Percentiles rank a stretch among this genome's conserved stretches.
Conservation (phyloP, 2,888 invertebrate species). For the Cybosia mesomella region DNA sequence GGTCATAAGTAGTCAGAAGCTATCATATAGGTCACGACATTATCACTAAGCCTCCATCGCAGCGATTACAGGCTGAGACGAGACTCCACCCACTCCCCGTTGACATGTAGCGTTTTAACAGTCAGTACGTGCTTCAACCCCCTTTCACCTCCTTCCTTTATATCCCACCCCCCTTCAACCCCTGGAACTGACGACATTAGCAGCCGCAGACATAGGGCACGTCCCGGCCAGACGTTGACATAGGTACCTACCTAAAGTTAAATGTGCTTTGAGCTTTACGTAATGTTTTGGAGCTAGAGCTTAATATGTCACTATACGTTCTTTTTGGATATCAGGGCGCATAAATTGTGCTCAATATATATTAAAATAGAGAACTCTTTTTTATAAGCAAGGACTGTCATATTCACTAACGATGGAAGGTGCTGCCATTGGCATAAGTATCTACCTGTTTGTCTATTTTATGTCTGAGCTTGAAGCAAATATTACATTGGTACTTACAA, state of each 20-base stretch:
- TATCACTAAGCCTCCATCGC: slow-evolving; percentile 77
- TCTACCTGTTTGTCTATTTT: background rate
- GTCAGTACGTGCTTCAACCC: slow-evolving; percentile 77
- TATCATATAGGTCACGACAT: slow-evolving; percentile 79
- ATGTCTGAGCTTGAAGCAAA: background rate
- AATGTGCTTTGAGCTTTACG: slow-evolving; percentile 51
- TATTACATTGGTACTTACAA: too few relatives aligned
- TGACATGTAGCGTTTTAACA: slow-evolving; percentile 87
- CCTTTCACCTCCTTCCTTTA: slow-evolving; percentile 44
- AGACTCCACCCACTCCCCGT: slow-evolving; percentile 71
- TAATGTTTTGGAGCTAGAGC: slow-evolving; percentile 39
- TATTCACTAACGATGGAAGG: too few relatives aligned
- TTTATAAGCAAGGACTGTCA: background rate
- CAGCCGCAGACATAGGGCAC: slow-evolving; percentile 85
- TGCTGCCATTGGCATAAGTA: too few relatives aligned
- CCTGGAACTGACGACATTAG: slow-evolving; percentile 83
- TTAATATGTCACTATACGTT: slow-evolving; percentile 28
- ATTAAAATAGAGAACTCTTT: too few relatives aligned
- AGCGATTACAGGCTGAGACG: slow-evolving; percentile 72
- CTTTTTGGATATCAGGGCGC: background rate
- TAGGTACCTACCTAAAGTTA: slow-evolving; percentile 70
- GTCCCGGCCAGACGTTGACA: slow-evolving; percentile 78
- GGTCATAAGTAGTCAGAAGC: slow-evolving; percentile 47
- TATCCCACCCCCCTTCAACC: slow-evolving; percentile 49
- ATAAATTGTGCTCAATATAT: too few relatives aligned